These are phyloP conservation scores for Aspidiotus destructor DNA, from an alignment of 2,888 invertebrate species.

Conservation along the genomic window DNA sequence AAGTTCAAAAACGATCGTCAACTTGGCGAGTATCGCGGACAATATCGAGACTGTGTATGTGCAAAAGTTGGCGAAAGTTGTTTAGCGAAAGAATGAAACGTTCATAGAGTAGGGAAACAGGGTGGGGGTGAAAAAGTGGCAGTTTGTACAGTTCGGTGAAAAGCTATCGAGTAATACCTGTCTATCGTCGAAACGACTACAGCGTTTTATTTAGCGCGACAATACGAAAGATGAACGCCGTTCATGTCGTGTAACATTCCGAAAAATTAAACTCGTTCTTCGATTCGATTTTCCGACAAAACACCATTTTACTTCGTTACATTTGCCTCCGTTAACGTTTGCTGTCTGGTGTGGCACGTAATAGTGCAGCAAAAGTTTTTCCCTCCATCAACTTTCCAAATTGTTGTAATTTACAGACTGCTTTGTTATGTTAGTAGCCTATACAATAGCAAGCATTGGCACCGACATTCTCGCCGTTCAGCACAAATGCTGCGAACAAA, in stretches of 20 bases:
- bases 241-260: slow-evolving; percentile 4
- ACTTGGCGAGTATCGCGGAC: slow-evolving; percentile 6
- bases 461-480: too few species aligned
- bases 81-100: background rate
- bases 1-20: slow-evolving; percentile 2
- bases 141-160: background rate
- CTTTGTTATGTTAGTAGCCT: background rate
- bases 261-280: background rate
- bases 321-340: background rate
- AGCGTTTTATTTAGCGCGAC: slow-evolving; percentile 4
- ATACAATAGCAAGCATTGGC: too few species aligned
- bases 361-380: slow-evolving; percentile 1
- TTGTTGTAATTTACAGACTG: slow-evolving; percentile 1
- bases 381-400: background rate
- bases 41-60: slow-evolving; percentile 1
- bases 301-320: background rate
- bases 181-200: background rate
- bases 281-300: background rate
- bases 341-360: background rate
- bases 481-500: too few species aligned
- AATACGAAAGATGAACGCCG: background rate
- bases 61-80: slow-evolving; percentile 1
- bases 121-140: background rate
- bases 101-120: background rate
- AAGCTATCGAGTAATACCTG: slow-evolving; percentile 14